A percentile compares a stretch with the other conserved stretches of the same genome.
phyloP scores from a whole-genome alignment of 2,113 vertebrate genomes.

The Rhegmatorhina hoffmannsi region DNA sequence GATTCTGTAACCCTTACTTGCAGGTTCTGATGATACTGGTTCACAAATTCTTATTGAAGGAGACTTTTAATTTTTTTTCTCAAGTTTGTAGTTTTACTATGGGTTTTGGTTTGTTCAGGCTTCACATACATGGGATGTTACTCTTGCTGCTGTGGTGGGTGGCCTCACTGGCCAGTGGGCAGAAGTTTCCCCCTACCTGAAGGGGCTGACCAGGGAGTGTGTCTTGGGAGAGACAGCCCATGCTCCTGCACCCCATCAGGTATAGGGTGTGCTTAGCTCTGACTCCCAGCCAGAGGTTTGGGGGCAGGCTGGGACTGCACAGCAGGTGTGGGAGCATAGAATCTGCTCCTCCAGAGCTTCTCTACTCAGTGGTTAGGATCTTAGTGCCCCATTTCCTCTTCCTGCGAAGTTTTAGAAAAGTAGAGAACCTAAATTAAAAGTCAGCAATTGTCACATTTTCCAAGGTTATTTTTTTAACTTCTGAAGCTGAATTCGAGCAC shows the following conservation, averaged over 20 bases:
- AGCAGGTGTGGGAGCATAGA: fast-evolving
- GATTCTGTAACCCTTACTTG: not conserved
- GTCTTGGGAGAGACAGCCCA: not conserved
- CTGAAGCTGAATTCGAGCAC: not conserved
- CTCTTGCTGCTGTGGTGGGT: not conserved
- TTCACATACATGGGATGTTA: fast-evolving
- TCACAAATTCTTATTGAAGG: not conserved
- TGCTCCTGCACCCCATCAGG: fast-evolving
- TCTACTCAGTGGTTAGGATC: not conserved
- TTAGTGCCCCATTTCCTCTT: not conserved
- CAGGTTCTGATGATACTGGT: not conserved
- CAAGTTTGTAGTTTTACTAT: not conserved
- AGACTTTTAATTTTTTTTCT: not conserved
- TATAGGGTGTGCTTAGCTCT: not conserved
- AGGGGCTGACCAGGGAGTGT: fast-evolving
- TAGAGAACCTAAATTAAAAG: not conserved
- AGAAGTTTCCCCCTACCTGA: not conserved
- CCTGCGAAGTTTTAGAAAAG: not conserved
- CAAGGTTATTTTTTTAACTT: not conserved
- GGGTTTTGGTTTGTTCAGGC: not conserved
- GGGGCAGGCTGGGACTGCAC: not conserved
- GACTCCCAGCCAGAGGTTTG: not conserved
- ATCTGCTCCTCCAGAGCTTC: not conserved
- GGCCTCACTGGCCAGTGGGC: not conserved
- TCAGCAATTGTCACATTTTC: not conserved